These are phyloP conservation scores for Odobenus rosmarus DNA, from an alignment of 2,113 vertebrate genomes.

Conservation along the genomic window DNA sequence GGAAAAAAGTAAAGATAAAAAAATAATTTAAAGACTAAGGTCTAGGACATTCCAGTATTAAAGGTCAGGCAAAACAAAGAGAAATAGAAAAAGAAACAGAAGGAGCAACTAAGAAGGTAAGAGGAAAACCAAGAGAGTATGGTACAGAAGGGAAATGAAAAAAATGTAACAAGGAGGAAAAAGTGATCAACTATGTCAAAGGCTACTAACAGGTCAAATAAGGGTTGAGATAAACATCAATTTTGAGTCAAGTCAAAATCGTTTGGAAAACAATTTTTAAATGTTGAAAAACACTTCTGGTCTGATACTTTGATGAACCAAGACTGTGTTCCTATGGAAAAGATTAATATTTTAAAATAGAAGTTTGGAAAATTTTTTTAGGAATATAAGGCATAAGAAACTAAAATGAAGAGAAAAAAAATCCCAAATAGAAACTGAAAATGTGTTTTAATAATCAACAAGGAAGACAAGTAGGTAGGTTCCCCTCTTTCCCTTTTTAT, in stretches of 20 bases:
- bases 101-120: neutral
- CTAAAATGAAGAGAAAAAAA: neutral
- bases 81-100: slow-evolving; percentile 25
- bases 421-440: slow-evolving; percentile 29
- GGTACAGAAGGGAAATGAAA: neutral
- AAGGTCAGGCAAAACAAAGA: neutral
- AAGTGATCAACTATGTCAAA: neutral
- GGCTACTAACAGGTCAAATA: neutral
- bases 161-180: neutral
- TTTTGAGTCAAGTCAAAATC: slow-evolving; percentile 27
- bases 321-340: neutral
- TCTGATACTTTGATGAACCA: neutral
- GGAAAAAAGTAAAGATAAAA: neutral
- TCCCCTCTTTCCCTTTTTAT: neutral
- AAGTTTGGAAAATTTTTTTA: slow-evolving; percentile 9
- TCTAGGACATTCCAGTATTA: neutral
- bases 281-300: neutral
- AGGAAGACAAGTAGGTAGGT: neutral
- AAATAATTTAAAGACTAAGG: neutral
- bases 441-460: neutral
- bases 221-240: neutral
- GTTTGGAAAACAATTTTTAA: neutral
- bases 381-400: neutral
- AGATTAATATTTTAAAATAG: slow-evolving; percentile 45
- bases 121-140: neutral